A percentile compares a stretch with the other conserved stretches of the same genome.
Evolutionary conservation across 30 jellyfish, hydroid and myxozoan genomes (phyloP).

Genomic region (Chrysaora quinquecirrha): DNA sequence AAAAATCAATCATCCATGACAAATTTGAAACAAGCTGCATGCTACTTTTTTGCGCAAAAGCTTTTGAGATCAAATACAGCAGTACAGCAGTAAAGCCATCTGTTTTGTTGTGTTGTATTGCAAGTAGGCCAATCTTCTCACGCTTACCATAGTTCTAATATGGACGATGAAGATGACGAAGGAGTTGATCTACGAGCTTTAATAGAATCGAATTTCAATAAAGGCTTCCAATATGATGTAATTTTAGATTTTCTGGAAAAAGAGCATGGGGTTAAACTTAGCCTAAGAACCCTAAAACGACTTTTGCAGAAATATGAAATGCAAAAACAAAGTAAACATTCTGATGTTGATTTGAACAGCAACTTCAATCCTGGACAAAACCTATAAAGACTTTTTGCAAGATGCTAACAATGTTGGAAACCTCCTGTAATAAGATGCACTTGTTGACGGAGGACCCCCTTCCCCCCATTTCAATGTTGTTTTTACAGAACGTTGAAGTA

Average conservation of each 20-base stretch:
- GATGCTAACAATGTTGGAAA: too few relatives aligned
- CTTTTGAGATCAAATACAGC: background rate
- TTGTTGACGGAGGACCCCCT: too few relatives aligned
- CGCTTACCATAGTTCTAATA: background rate
- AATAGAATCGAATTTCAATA: background rate
- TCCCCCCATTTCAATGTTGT: too few relatives aligned
- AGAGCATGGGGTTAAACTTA: conserved; percentile 13
- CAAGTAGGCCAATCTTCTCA: background rate
- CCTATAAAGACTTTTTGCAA: too few relatives aligned
- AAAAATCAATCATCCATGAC: background rate
- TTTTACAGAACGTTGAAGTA: too few relatives aligned
- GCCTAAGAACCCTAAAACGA: conserved; percentile 41
- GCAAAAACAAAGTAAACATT: conserved; percentile 20
- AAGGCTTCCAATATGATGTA: conserved; percentile 12
- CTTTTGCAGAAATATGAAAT: conserved; percentile 13
- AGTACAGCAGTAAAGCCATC: conserved; percentile 1
- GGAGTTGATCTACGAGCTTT: background rate
- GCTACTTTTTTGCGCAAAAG: background rate
- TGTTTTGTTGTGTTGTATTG: background rate
- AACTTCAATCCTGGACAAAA: too few relatives aligned
- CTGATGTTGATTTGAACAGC: conserved; percentile 21
- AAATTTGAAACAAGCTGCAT: background rate
- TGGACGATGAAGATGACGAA: background rate
- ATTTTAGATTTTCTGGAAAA: conserved; percentile 9
- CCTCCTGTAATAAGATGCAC: too few relatives aligned